Evolutionary conservation across 2,797 vertebrate species (phyloP).

Genomic region (Etheostoma nigrum): DNA sequence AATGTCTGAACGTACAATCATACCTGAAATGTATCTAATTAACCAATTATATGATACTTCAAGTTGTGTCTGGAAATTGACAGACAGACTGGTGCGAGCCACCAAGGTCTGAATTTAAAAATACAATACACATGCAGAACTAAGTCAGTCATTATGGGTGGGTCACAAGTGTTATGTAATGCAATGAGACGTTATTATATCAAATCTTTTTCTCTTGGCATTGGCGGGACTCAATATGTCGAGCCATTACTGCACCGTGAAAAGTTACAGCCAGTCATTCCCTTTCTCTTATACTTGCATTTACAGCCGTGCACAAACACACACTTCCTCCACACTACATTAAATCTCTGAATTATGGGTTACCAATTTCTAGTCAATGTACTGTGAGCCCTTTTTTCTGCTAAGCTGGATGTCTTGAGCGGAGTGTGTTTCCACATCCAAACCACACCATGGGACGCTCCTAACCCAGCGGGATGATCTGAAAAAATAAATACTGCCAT

Average conservation of each 20-base stretch:
- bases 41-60: not conserved
- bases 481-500: conserved; percentile 88
- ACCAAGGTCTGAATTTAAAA: conserved; percentile 2
- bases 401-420: conserved; percentile 76
- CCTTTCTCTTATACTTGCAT: conserved; percentile 12
- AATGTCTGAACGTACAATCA: not conserved
- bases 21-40: not conserved
- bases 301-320: conserved; percentile 41
- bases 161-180: conserved; percentile 43
- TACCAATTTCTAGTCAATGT: conserved; percentile 72
- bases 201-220: conserved; percentile 52
- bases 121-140: conserved; percentile 27
- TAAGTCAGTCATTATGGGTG: conserved; percentile 18
- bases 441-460: conserved; percentile 79
- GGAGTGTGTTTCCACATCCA: conserved; percentile 78
- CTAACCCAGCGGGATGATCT: conserved; percentile 81
- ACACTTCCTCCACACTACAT: conserved; percentile 63
- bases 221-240: conserved; percentile 24
- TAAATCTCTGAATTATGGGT: conserved; percentile 81
- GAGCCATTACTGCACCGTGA: conserved; percentile 40
- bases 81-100: not conserved
- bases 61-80: not conserved
- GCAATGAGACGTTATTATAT: conserved; percentile 54
- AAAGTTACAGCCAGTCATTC: conserved; percentile 47
- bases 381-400: conserved; percentile 63